These are phyloP conservation scores for Limonius californicus DNA, from an alignment of 1,140 invertebrate genomes.

Conservation along the genomic window DNA sequence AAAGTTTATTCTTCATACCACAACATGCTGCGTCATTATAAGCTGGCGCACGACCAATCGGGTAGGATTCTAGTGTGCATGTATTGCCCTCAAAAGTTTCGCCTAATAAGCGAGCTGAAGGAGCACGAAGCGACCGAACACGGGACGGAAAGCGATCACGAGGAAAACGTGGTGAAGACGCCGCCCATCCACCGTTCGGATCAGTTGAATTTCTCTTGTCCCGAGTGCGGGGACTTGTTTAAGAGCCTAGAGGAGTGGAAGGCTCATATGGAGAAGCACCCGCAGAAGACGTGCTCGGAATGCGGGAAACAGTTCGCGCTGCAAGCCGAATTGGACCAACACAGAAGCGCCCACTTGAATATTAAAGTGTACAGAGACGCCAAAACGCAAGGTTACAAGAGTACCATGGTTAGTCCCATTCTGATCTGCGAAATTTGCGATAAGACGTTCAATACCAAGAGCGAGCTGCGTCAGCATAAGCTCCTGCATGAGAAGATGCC, in stretches of 20 bases:
- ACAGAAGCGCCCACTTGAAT: constrained; percentile 62
- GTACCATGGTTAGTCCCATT: constrained; percentile 33
- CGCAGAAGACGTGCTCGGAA: constrained; percentile 57
- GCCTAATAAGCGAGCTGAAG: constrained; percentile 48
- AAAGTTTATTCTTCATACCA: constrained; percentile 53
- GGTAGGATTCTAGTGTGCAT: constrained; percentile 50
- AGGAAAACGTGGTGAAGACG: not conserved
- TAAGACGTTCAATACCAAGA: constrained; percentile 30
- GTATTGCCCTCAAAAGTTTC: constrained; percentile 50
- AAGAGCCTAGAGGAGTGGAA: constrained; percentile 53
- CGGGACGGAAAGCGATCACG: not conserved
- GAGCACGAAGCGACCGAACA: constrained; percentile 46
- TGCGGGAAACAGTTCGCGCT: constrained; percentile 60
- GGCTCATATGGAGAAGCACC: constrained; percentile 52
- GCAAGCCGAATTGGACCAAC: constrained; percentile 56
- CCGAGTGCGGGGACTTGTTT: constrained; percentile 54
- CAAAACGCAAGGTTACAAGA: constrained; percentile 38
- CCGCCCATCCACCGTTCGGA: not conserved
- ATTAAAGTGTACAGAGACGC: constrained; percentile 56
- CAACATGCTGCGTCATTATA: constrained; percentile 55
- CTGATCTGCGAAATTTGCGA: constrained; percentile 37
- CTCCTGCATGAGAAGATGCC: constrained; percentile 23
- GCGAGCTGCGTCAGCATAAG: constrained; percentile 35
- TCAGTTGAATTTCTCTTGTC: constrained; percentile 49
- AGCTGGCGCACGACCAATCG: constrained; percentile 36